These are phyloP conservation scores for Microtus montanus DNA, from an alignment of 2,113 vertebrate genomes.

Conservation along the genomic window DNA sequence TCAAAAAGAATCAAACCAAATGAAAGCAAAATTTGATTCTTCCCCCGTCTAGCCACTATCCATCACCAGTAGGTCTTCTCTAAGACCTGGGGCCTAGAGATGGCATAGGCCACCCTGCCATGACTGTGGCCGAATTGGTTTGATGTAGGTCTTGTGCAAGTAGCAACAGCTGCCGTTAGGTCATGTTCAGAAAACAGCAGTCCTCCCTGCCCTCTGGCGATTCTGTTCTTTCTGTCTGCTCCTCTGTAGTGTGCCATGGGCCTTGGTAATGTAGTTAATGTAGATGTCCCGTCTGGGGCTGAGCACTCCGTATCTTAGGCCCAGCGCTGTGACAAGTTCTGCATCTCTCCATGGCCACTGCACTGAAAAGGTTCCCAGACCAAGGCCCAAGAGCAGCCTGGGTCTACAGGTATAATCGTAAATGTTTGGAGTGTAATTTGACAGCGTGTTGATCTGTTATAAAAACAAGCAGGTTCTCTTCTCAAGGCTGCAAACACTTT, in stretches of 20 bases:
- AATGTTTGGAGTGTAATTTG: not conserved
- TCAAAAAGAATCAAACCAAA: not conserved
- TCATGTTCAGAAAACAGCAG: not conserved
- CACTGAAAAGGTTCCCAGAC: not conserved
- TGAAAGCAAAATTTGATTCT: not conserved
- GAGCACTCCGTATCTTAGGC: not conserved
- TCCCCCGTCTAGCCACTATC: too few species aligned
- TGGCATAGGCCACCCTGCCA: not conserved
- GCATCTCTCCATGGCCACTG: not conserved
- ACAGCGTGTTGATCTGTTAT: not conserved
- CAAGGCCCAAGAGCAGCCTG: not conserved
- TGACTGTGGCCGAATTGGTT: too few species aligned
- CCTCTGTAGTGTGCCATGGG: not conserved
- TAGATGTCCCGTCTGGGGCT: not conserved
- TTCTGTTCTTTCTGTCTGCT: too few species aligned
- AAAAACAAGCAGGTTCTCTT: too few species aligned
- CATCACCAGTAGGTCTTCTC: too few species aligned
- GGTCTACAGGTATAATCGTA: not conserved
- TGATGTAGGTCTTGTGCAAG: not conserved
- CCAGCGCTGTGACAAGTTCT: not conserved
- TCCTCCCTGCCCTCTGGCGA: not conserved
- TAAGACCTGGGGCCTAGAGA: not conserved
- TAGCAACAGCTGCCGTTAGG: not conserved
- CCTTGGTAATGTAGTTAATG: not conserved
- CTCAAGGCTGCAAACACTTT: not conserved